phyloP scores from a whole-genome alignment of 2,113 vertebrate species.

The Charina bottae region DNA sequence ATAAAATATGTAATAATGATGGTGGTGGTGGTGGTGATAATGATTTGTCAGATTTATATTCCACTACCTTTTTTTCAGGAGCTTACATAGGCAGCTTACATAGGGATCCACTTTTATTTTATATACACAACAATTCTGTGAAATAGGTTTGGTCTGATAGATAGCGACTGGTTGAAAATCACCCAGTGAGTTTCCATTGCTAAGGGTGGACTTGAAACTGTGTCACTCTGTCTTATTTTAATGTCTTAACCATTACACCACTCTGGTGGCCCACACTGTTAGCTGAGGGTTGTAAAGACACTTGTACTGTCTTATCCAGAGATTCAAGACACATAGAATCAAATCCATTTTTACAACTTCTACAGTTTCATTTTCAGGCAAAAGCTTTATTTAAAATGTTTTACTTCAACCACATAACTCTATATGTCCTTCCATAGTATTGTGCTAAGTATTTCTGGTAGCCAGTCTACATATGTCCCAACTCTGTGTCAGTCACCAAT shows the following conservation, averaged over 20 bases:
- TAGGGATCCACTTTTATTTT: neutral
- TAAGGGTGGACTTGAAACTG: neutral
- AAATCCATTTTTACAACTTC: neutral
- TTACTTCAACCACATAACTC: neutral
- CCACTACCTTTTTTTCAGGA: neutral
- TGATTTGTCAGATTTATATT: neutral
- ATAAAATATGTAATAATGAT: neutral
- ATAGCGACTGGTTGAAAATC: neutral
- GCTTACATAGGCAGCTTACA: neutral
- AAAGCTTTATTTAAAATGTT: neutral
- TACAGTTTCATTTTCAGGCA: neutral
- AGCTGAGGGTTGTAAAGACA: neutral
- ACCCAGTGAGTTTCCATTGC: neutral
- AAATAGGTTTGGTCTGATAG: neutral
- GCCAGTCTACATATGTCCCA: neutral
- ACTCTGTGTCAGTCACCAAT: neutral
- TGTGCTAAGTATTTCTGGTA: neutral
- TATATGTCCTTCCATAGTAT: neutral
- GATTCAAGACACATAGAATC: neutral
- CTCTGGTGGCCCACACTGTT: neutral
- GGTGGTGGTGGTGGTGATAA: neutral
- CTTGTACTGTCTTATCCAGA: neutral
- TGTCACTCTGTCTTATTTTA: neutral
- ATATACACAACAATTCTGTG: neutral
- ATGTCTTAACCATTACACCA: neutral